Evolutionary conservation across 2,888 invertebrate genomes (phyloP).

Genomic region (Acanthosepion lycidas): DNA sequence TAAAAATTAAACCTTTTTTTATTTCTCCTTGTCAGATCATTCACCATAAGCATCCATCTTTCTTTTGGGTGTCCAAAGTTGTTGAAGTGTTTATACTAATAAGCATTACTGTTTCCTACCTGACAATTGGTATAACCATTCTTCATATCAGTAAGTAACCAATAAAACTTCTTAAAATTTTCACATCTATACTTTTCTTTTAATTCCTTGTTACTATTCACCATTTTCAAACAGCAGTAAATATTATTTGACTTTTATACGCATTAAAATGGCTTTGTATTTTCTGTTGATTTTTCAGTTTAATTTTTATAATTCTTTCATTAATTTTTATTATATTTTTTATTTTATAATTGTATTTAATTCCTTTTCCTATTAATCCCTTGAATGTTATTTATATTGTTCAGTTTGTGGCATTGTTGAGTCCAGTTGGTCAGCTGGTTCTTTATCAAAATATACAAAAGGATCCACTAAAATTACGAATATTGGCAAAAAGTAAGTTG

Average conservation of each 20-base stretch:
- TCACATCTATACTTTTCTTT: too few relatives aligned
- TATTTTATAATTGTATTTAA: neutral
- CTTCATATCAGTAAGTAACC: constrained; percentile 71
- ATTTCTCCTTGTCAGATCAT: constrained; percentile 64
- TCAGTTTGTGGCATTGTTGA: constrained; percentile 38
- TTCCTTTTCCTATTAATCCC: neutral
- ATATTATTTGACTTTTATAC: too few relatives aligned
- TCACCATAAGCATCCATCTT: constrained; percentile 63
- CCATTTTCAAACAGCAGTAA: too few relatives aligned
- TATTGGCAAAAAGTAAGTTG: constrained; percentile 44
- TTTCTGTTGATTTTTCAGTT: too few relatives aligned
- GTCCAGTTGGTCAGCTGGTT: neutral
- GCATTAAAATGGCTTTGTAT: too few relatives aligned
- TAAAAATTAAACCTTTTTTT: neutral
- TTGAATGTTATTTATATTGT: neutral
- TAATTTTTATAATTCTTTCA: too few relatives aligned
- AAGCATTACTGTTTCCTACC: constrained; percentile 73
- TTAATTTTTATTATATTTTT: neutral
- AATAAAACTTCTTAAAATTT: neutral
- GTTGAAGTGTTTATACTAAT: constrained; percentile 72
- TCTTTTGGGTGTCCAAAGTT: constrained; percentile 70
- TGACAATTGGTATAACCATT: constrained; percentile 71
- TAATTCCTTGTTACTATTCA: too few relatives aligned
- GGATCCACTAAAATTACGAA: neutral
- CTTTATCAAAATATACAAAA: neutral